phyloP scores from a whole-genome alignment of 92 coral and sea anemone species.

The Palythoa caribaeorum region DNA sequence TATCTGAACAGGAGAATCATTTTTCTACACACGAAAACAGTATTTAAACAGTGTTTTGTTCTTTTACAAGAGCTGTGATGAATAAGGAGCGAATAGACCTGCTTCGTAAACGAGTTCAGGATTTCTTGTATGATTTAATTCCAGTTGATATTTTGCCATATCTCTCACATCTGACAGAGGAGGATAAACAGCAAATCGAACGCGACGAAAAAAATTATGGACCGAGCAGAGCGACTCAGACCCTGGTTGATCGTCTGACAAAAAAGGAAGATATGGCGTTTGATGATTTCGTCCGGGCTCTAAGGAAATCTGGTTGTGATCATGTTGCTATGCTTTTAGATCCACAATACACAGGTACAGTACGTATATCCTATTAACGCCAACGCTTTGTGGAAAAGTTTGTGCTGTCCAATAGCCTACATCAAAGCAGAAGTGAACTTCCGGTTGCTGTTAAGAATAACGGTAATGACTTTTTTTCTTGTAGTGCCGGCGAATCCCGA shows the following conservation, averaged over 20 bases:
- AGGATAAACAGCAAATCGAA: conserved; percentile 69
- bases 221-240: conserved; percentile 64
- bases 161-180: conserved; percentile 50
- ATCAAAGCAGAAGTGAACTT: background rate
- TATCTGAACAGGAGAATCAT: no score
- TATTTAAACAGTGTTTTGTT: no score
- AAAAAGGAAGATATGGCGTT: conserved; percentile 71
- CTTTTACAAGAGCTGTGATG: conserved; percentile 38
- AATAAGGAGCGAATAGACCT: conserved; percentile 47
- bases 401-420: background rate
- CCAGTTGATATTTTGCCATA: conserved; percentile 71
- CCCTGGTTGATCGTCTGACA: conserved; percentile 72
- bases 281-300: conserved; percentile 75
- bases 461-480: background rate
- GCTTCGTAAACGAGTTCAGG: conserved; percentile 53
- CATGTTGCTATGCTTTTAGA: conserved; percentile 90
- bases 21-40: no score
- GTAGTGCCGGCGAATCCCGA: conserved; percentile 10
- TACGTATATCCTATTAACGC: background rate
- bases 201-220: conserved; percentile 64
- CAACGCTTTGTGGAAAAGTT: background rate
- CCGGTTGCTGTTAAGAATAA: background rate
- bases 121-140: conserved; percentile 67
- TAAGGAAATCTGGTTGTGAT: conserved; percentile 76
- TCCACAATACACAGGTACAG: conserved; percentile 55